Evolutionary conservation across 1,140 invertebrate genomes (phyloP), one percentile per base, ranked within the genome.

Genomic region (Psix sp.): DNA sequence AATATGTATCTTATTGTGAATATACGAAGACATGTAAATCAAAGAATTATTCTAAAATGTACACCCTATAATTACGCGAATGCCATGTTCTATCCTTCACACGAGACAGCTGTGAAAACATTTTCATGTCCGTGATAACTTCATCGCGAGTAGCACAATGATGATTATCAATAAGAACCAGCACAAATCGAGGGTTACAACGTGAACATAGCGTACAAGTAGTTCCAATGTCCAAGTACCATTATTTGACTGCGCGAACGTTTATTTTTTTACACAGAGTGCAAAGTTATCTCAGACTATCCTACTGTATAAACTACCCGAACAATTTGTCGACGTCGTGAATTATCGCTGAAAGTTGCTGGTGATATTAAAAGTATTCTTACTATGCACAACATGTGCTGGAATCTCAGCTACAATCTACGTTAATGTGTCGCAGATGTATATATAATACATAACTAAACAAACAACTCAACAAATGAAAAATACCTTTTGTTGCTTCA

Each of bases 261-360:
- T 81, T 85, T 85, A 85, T 85, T 85, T 85, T 84, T 85, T 76
- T 85, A 84, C 76, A 77, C 65, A 76, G 43, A 76, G 57, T 73
- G 63, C 76, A 78, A 81, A 81, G 79, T 84, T 78, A 80, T 80
- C 74, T 74, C 73, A 79, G 74, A 77, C 72, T n/a, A n/a, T n/a
- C 54, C 46, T 63, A 45, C 40, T 73, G 21, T 43, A 29, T 10
- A 63, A 57, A 38, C 56, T 39, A 46, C n/a, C 14, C 51, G 21
- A 57, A 11, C 20, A 33, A 48, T 51, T 17, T n/a, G n/a, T n/a
- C n/a, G n/a, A n/a, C n/a, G 35, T 46, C 45, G 36, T 56, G 26
- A 62, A 56, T 20, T 33, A 29, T 62, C 57, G 17, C 43, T 38
- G 26, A 21, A 43, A 35, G 21, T 70, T 59, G 24, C 36, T 45